Evolutionary conservation across 1,140 invertebrate species (phyloP).

Genomic region (Dolichoris vasculosae): DNA sequence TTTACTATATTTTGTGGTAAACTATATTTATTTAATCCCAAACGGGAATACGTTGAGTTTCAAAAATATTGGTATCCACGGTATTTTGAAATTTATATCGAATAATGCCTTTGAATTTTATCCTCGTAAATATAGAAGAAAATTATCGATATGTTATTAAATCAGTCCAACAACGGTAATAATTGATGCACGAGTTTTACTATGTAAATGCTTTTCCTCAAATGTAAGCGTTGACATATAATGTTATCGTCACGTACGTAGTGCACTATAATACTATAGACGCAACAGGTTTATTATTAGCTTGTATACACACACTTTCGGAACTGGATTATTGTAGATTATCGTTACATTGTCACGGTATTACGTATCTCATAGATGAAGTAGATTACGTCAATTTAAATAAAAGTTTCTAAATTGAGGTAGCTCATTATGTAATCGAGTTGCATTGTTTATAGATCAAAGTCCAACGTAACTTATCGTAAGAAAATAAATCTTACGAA

Average conservation of each 20-base stretch:
- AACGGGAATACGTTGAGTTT: too few relatives aligned
- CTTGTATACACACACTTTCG: constrained; percentile 40
- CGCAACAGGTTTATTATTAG: constrained; percentile 53
- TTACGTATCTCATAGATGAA: neutral
- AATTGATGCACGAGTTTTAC: neutral
- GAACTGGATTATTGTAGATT: constrained; percentile 40
- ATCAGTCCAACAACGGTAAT: too few relatives aligned
- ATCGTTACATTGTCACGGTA: constrained; percentile 19
- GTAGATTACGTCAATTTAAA: neutral
- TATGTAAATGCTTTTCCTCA: neutral
- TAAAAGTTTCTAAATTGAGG: neutral
- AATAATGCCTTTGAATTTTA: too few relatives aligned
- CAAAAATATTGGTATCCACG: too few relatives aligned
- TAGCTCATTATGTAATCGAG: neutral
- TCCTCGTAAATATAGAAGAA: too few relatives aligned
- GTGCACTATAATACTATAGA: constrained; percentile 12
- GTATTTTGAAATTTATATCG: too few relatives aligned
- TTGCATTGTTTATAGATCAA: too few relatives aligned
- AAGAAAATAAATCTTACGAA: too few relatives aligned
- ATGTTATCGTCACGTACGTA: constrained; percentile 14
- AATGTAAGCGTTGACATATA: neutral
- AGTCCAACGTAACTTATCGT: too few relatives aligned
- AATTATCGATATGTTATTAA: too few relatives aligned
- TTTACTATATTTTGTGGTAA: too few relatives aligned
- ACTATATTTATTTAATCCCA: too few relatives aligned